Evolutionary conservation across 2,888 invertebrate species (phyloP).

Genomic region (Apamea monoglypha): DNA sequence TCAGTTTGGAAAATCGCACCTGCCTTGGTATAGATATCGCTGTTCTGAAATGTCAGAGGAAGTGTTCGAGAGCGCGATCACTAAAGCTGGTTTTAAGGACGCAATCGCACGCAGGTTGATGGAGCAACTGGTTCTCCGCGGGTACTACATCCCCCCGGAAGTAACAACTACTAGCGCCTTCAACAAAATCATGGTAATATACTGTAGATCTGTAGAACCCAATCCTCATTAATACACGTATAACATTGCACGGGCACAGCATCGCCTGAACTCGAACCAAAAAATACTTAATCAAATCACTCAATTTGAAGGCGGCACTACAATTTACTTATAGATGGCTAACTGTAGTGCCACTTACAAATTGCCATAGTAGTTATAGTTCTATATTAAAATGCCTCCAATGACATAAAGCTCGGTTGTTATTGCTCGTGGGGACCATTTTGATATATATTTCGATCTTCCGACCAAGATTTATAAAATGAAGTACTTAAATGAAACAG

Average conservation of each 20-base stretch:
- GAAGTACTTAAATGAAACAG: not conserved
- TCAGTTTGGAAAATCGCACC: constrained; percentile 24
- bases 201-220: not conserved
- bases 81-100: not conserved
- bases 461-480: not conserved
- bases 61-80: not conserved
- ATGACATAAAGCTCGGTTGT: not conserved
- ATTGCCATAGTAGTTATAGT: not conserved
- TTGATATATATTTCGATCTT: too few species aligned
- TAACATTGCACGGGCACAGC: not conserved
- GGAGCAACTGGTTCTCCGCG: constrained; percentile 2
- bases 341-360: not conserved
- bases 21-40: constrained; percentile 1
- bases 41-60: not conserved
- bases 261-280: not conserved
- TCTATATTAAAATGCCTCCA: not conserved
- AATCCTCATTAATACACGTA: not conserved
- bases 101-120: constrained; percentile 1
- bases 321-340: not conserved
- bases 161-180: not conserved
- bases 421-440: not conserved
- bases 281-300: not conserved
- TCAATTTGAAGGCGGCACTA: not conserved
- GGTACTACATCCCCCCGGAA: constrained; percentile 7
- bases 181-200: not conserved